Base-by-base conservation (phyloP, 2,113 vertebrate species). In the Lonchura striata region DNA sequence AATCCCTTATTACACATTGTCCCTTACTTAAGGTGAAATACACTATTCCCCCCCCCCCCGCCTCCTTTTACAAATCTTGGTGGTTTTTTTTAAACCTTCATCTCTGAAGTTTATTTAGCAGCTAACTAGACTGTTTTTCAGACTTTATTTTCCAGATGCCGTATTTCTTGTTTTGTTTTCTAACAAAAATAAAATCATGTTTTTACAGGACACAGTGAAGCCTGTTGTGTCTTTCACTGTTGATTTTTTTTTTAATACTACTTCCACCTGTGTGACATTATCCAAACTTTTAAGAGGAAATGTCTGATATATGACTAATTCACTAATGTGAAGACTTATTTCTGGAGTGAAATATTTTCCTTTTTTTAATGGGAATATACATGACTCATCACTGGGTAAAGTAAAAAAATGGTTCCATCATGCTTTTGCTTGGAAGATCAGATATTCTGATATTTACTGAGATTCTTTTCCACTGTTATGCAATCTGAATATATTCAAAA, bases 1-100 rank as follows among this genome's bases (percentile, higher is more conserved):
- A 99, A 98, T 98, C 99, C 98, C 98, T 98, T 98, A 98, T 97
- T 99, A 98, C 98, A 98, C 98, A 99, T 98, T 99, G 99, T 99
- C 98, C 98, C 98, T 98, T 98, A 98, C 97, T 99, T 98, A 98
- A 98, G 98, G 97, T 98, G 98, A 99, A 99, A 98, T 98, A 98
- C 98, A 98, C 97, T 97, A 97, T 97, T 96, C 92, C n/a, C n/a
- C n/a, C n/a, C n/a, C 95, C 90, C 92, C 89, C 96, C 17, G 1
- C 94, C 46, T 49, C 94, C 70, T 68, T 88, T 96, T 95, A 97
- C 94, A 97, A 97, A 97, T 97, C 95, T 94, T 77, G 52, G 42
- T 78, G 72, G 23, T 37, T 96, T 97, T 93, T 97, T 97, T 96
- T 71, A 92, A 96, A 86, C 60, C 65, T 77, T 91, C 95, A 82